A percentile compares a stretch with the other conserved stretches of the same genome.
Conservation (phyloP, 2,888 invertebrate species). For the Xanthia icteritia region DNA sequence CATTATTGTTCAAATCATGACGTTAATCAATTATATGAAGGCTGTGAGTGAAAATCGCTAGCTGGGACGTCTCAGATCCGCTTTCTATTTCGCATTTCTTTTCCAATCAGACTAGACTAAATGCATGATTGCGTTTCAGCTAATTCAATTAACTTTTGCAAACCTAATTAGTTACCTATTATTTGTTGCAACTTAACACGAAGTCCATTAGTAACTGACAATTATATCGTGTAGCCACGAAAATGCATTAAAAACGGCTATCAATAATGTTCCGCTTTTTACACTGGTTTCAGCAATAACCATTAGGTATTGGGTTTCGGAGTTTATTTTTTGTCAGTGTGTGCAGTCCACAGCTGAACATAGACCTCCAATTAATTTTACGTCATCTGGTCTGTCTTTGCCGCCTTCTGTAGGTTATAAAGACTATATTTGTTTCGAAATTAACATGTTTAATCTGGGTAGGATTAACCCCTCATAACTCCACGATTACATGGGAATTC, state of each 20-base stretch:
- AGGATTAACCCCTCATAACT: background rate
- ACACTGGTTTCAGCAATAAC: conserved; percentile 13
- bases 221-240: conserved; percentile 47
- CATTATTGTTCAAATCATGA: conserved; percentile 5
- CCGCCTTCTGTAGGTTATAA: background rate
- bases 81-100: conserved; percentile 50
- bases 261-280: conserved; percentile 40
- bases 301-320: background rate
- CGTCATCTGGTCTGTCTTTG: background rate
- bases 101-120: conserved; percentile 32
- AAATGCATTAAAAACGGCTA: conserved; percentile 11
- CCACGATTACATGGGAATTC: conserved; percentile 14
- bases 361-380: background rate
- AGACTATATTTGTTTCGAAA: background rate
- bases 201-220: conserved; percentile 55
- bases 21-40: conserved; percentile 26
- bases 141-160: conserved; percentile 51
- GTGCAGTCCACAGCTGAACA: background rate
- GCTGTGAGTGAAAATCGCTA: conserved; percentile 10
- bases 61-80: conserved; percentile 22
- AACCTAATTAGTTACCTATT: conserved; percentile 43
- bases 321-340: conserved; percentile 27
- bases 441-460: background rate
- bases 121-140: conserved; percentile 39
- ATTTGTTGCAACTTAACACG: conserved; percentile 47